Conservation (phyloP, 1,140 invertebrate genomes). For the Scaptodrosophila lebanonensis region DNA sequence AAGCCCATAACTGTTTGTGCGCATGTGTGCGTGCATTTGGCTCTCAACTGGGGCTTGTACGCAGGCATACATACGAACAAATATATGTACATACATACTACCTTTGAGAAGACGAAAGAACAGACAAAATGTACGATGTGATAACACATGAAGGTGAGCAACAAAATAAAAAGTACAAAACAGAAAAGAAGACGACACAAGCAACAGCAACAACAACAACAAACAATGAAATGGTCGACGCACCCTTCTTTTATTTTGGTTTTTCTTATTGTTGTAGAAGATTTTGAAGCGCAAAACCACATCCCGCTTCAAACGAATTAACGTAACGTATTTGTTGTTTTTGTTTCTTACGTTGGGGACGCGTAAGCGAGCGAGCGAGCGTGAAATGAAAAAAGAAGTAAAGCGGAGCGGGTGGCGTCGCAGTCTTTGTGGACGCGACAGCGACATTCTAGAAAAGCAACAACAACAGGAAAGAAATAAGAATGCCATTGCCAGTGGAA, state of each 20-base stretch:
- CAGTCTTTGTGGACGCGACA: not conserved
- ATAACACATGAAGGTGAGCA: constrained; percentile 71
- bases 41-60: constrained; percentile 34
- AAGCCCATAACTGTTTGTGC: constrained; percentile 55
- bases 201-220: constrained; percentile 44
- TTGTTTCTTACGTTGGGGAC: not conserved
- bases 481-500: constrained; percentile 45
- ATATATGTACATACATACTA: no score
- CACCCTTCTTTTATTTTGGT: constrained; percentile 69
- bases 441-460: constrained; percentile 27
- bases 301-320: constrained; percentile 48
- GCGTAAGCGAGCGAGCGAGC: constrained; percentile 4
- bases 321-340: not conserved
- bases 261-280: constrained; percentile 25
- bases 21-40: constrained; percentile 26
- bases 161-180: constrained; percentile 61
- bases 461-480: constrained; percentile 8
- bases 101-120: constrained; percentile 40
- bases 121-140: constrained; percentile 57
- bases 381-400: constrained; percentile 23
- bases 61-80: no score
- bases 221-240: constrained; percentile 60
- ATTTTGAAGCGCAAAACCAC: constrained; percentile 62
- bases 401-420: constrained; percentile 49
- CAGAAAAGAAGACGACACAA: constrained; percentile 35